Base-by-base conservation (phyloP, 2,113 vertebrate genomes). In the Reinhardtius hippoglossoides region DNA sequence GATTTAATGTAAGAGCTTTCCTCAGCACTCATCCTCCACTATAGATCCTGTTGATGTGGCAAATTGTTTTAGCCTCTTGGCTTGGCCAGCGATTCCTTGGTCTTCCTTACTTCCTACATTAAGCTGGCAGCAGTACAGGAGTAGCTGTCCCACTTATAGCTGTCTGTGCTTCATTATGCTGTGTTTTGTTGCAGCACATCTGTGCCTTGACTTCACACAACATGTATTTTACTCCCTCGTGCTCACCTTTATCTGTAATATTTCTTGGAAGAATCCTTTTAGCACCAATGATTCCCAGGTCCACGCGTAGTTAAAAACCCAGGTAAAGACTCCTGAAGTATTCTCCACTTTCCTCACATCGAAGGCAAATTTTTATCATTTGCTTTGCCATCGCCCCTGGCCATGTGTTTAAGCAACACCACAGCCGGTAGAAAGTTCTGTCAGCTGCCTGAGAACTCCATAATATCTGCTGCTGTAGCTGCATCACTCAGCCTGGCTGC, bases 1-100 rank as follows among this genome's bases (percentile, higher is more conserved):
- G 84, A 84, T 88, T 87, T 85, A 76, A 85, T 89, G 71, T 82
- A 79, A 85, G 74, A 86, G 86, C 75, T 85, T 85, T 85, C 64
- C 61, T 74, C 78, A n/a, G 55, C 74, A 35, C 77, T 90, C 81
- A 78, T 82, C 69, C 72, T 62, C 70, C 62, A 58, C 83, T 67
- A 56, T 71, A 76, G 80, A 90, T 90, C 66, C 35, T 62, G 88
- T 86, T 81, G 76, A 83, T 83, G 82, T 85, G 83, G 62, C 84
- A 85, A 81, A 88, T 87, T 78, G 68, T 91, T 90, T 82, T 79
- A 78, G 80, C 78, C 80, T 72, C 62, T 66, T 68, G 80, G 59
- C 78, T 87, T 54, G 78, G 76, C 67, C 21, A 0, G 20, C 5
- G 13, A 81, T 57, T 73, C 69, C 48, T n/a, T 16, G 71, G 74